Percentiles rank a stretch among this genome's conserved stretches.
Evolutionary conservation across 2,113 vertebrate genomes (phyloP).

Genomic region (Pontoporia blainvillei): DNA sequence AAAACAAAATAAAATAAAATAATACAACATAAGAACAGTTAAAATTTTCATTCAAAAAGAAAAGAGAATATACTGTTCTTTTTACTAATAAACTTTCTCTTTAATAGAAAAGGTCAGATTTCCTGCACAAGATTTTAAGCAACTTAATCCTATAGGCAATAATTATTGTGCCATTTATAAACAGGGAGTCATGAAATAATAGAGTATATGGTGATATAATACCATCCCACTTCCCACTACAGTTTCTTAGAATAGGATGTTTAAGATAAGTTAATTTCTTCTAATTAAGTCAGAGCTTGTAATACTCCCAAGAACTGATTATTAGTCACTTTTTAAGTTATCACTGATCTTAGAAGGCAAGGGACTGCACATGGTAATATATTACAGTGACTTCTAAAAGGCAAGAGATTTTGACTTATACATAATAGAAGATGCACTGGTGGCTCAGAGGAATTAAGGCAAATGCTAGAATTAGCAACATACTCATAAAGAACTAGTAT

Average conservation of each 20-base stretch:
- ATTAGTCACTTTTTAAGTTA: not conserved
- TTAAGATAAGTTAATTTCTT: conserved; percentile 36
- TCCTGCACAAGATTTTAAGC: conserved; percentile 16
- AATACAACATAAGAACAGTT: not conserved
- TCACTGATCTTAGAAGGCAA: not conserved
- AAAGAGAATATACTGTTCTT: not conserved
- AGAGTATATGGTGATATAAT: not conserved
- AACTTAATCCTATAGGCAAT: conserved; percentile 17
- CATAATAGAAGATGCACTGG: not conserved
- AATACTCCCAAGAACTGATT: not conserved
- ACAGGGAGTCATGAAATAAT: not conserved
- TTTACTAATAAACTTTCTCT: not conserved
- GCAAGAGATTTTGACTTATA: not conserved
- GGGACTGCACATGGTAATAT: not conserved
- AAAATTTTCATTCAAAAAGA: not conserved
- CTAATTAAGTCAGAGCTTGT: conserved; percentile 25
- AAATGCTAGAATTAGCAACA: not conserved
- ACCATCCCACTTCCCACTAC: not conserved
- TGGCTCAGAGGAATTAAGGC: not conserved
- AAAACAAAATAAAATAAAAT: not conserved
- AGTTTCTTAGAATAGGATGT: not conserved
- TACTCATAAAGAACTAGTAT: not conserved
- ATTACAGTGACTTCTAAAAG: not conserved
- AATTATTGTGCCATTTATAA: conserved; percentile 42
- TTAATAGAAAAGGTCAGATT: not conserved